These are phyloP conservation scores for Phragmatobia fuliginosa DNA, from an alignment of 2,888 invertebrate species.

Conservation along the genomic window DNA sequence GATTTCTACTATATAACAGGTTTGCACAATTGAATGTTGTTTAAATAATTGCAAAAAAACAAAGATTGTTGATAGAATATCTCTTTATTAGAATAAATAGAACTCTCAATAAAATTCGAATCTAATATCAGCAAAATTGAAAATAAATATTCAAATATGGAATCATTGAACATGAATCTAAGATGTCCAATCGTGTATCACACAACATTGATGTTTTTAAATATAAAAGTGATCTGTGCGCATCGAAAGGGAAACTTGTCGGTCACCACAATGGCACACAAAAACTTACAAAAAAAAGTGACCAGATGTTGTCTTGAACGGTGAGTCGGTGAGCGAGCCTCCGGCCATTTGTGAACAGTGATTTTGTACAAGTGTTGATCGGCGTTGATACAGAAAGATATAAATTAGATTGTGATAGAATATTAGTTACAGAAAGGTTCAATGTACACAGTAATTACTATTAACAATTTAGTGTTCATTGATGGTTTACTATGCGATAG, in stretches of 20 bases:
- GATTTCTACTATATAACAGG: too few relatives aligned
- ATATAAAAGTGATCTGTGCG: constrained; percentile 54
- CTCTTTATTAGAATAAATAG: too few relatives aligned
- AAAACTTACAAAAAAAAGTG: constrained; percentile 54
- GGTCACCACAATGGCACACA: constrained; percentile 39
- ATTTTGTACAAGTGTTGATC: constrained; percentile 14
- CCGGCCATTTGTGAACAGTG: constrained; percentile 11
- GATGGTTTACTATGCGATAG: not conserved
- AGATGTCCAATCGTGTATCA: not conserved
- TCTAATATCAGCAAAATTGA: not conserved
- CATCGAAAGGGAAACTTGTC: constrained; percentile 73
- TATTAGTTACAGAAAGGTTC: not conserved
- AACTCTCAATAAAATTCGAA: too few relatives aligned
- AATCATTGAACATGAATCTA: not conserved
- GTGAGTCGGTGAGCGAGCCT: constrained; percentile 12
- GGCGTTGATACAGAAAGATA: not conserved
- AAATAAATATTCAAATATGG: not conserved
- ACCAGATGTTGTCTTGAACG: constrained; percentile 49
- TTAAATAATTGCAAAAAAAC: too few relatives aligned
- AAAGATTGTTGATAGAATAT: not conserved
- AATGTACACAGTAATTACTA: not conserved
- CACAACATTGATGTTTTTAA: constrained; percentile 30
- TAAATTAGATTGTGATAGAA: not conserved
- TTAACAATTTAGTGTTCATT: not conserved
- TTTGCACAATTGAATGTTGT: too few relatives aligned